Base-by-base conservation (phyloP, 2,797 vertebrate species). In the Scarus forsteni region DNA sequence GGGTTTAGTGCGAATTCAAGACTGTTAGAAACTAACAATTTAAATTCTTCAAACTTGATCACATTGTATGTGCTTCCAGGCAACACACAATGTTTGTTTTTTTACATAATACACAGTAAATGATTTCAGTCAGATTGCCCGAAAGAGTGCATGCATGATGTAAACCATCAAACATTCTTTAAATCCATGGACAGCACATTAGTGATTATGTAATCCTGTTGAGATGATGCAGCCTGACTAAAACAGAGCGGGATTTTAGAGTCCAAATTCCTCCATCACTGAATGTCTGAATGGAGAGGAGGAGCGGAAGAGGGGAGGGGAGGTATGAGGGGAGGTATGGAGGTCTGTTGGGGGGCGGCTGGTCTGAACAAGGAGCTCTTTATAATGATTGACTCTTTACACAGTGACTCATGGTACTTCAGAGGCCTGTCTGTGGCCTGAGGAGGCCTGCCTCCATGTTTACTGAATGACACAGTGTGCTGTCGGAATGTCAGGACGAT, bases 321-420 rank as follows among this genome's bases (percentile, higher is more conserved):
- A 10, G 12, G 15, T 6, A 3, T 1, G 7, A 3, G 3, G 3
- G 2, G 1, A 19, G 18, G 18, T 11, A 12, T 6, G 38, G 8
- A 27, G 18, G 1, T 3, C 14, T 8, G 1, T 3, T 6, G 36
- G 53, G 10, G 27, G 40, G 49, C 1, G 5, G 55, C 6, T 8
- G 11, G 60, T 49, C 9, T n/a, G 78, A 81, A 93, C 90, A 93
- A 91, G 88, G 77, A 85, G 81, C 64, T 68, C 88, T 91, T 92
- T 92, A 84, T 92, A 66, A 76, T 18, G 79, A 77, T 7, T 38
- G 76, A 85, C 83, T 88, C 69, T 77, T 78, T 82, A 81, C 61
- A 38, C 14, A 36, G 70, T 92, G 88, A 91, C 76, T 90, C 89
- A 91, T 75, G 15, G 59, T 48, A 70, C 85, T 82, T 80, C 80